These are phyloP conservation scores for Lophius piscatorius DNA, from an alignment of 2,113 vertebrate genomes.

Conservation along the genomic window DNA sequence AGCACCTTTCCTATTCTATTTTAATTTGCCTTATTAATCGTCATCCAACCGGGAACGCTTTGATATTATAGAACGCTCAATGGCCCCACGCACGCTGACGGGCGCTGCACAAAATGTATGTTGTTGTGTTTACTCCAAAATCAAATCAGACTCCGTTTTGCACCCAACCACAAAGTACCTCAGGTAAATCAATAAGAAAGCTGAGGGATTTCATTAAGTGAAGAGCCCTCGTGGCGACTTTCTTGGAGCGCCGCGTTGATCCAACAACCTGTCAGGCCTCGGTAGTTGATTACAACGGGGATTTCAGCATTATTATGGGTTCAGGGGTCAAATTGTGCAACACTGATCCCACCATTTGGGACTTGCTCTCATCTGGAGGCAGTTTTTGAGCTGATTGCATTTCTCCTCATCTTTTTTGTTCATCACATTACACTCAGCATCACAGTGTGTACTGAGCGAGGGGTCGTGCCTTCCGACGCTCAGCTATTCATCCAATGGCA, in stretches of 20 bases:
- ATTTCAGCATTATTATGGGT: constrained; percentile 70
- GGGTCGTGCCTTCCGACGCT: no score
- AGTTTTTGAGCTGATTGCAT: constrained; percentile 62
- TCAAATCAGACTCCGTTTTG: constrained; percentile 62
- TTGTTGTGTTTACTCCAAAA: constrained; percentile 55
- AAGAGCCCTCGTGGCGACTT: constrained; percentile 67
- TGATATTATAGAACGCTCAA: constrained; percentile 17
- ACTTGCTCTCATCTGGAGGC: constrained; percentile 60
- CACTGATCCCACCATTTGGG: constrained; percentile 55
- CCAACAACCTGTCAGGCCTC: constrained; percentile 58
- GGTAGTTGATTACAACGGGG: constrained; percentile 61
- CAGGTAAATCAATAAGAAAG: constrained; percentile 73
- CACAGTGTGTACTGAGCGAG: no score
- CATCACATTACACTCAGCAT: constrained; percentile 37
- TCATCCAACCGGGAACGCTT: constrained; percentile 14
- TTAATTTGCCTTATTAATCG: constrained; percentile 26
- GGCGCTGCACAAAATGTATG: constrained; percentile 28
- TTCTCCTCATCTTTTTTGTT: constrained; percentile 56
- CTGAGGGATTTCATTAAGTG: constrained; percentile 74
- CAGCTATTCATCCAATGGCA: no score
- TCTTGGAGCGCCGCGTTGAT: constrained; percentile 54
- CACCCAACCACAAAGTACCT: constrained; percentile 67
- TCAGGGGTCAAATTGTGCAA: constrained; percentile 66
- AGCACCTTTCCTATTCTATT: constrained; percentile 6
- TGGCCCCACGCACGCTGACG: background rate